Conservation (phyloP, 30 jellyfish, hydroid and myxozoan species). For the Hydractinia symbiolongicarpus region DNA sequence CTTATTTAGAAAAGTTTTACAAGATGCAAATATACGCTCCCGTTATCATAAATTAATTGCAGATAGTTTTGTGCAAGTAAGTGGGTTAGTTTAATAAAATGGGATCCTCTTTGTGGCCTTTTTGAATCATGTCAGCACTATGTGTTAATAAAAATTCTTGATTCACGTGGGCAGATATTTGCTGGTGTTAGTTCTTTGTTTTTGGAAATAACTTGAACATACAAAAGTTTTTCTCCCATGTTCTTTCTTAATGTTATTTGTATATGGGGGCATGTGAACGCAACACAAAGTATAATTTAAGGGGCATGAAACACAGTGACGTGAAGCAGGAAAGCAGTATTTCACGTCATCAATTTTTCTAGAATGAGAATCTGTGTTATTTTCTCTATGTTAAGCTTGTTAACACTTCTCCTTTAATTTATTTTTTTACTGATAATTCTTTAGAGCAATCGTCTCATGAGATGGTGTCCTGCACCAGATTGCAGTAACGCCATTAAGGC, state of each 20-base stretch:
- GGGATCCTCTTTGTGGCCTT: no score
- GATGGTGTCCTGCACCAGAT: slow-evolving; percentile 99
- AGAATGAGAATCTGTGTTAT: no score
- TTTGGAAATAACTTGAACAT: no score
- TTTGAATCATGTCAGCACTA: no score
- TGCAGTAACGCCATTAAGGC: slow-evolving; percentile 94
- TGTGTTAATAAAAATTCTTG: no score
- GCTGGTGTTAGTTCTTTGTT: no score
- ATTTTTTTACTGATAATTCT: neutral
- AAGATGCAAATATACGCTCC: slow-evolving; percentile 70
- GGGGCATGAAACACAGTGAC: no score
- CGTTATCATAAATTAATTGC: slow-evolving; percentile 86
- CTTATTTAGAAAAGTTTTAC: slow-evolving; percentile 67
- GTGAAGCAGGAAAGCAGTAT: neutral
- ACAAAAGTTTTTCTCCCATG: no score
- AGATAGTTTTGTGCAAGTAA: slow-evolving; percentile 94
- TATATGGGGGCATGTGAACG: no score
- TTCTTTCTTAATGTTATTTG: no score
- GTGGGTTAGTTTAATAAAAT: neutral
- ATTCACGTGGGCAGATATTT: no score
- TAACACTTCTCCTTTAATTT: neutral
- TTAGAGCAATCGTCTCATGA: slow-evolving; percentile 92
- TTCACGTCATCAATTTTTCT: neutral
- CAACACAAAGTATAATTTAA: no score
- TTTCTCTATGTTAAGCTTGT: neutral